Percentiles rank a stretch among this genome's conserved stretches.
Conservation (phyloP, 2,113 vertebrate genomes). For the Clinocottus analis region DNA sequence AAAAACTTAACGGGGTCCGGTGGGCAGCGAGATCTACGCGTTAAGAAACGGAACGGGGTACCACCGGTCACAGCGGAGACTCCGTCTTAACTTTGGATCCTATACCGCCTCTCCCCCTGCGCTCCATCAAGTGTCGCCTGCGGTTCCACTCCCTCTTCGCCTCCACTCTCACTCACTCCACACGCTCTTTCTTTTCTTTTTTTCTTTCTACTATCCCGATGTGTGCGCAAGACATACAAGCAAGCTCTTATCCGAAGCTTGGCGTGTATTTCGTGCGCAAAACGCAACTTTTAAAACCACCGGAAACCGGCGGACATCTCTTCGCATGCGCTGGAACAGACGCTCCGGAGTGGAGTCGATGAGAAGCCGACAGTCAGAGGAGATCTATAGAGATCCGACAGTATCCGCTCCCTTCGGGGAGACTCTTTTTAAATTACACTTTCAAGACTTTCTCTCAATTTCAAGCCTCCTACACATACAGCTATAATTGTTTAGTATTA, state of each 20-base stretch:
- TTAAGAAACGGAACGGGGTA: not conserved
- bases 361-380: slow-evolving; percentile 5
- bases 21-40: not conserved
- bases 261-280: too few species aligned
- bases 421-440: not conserved
- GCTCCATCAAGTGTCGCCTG: not conserved
- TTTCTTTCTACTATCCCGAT: not conserved
- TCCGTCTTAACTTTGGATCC: not conserved
- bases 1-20: not conserved
- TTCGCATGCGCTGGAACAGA: too few species aligned
- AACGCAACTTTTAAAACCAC: not conserved
- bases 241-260: not conserved
- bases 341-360: not conserved
- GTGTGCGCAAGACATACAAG: not conserved
- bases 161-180: not conserved
- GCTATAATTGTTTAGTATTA: not conserved
- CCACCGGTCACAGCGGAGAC: not conserved
- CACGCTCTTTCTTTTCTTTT: not conserved
- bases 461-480: not conserved
- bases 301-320: not conserved
- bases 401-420: slow-evolving; percentile 13
- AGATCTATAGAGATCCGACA: not conserved
- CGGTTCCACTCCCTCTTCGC: not conserved
- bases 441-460: not conserved
- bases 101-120: not conserved